Evolutionary conservation across 2,113 vertebrate species (phyloP), one percentile per base, ranked within the genome.

Genomic region (Helogale parvula): DNA sequence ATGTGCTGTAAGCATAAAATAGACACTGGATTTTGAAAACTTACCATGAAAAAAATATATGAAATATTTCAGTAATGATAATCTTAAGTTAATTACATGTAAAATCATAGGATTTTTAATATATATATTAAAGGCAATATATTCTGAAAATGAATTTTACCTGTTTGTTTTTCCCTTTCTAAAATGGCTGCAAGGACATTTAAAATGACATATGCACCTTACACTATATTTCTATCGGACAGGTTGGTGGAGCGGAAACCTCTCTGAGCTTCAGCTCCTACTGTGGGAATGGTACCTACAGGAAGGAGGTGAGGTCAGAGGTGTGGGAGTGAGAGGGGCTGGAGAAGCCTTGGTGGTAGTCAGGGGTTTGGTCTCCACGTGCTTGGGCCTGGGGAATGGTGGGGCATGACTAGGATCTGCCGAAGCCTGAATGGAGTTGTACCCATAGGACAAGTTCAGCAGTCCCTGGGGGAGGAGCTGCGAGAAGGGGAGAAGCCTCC

Each of bases 41-140:
- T 41, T 31, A 23, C 1, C 77, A 13, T 90, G 19, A 60, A 84
- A 33, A 33, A 92, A n/a, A 16, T 84, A 65, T 25, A 17, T 68
- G 41, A 94, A 83, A 41, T 54, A 85, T 74, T 84, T 87, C 17
- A 41, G 27, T 25, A 33, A 33, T 29, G 25, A n/a, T 94, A 54
- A 93, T 68, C 90, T 87, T 66, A 38, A 50, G 14, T 72, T 77
- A 41, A 68, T 71, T 77, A 10, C 10, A 35, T 45, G 1, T 65
- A 47, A 76, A 38, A 54, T 71, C 15, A 60, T 6, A 76, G 15
- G 21, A 66, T 50, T 90, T 90, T 84, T 41, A 72, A 63, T 71
- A 9, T 16, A 35, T 65, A 6, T 9, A 29, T 76, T 10, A 71
- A 90, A n/a, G 57, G 15, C 7, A 83, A 29, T 54, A 15, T 50